Percentiles rank a stretch among this genome's conserved stretches.
Conservation (phyloP, 2,888 invertebrate species). For the Sarcophaga carnaria region DNA sequence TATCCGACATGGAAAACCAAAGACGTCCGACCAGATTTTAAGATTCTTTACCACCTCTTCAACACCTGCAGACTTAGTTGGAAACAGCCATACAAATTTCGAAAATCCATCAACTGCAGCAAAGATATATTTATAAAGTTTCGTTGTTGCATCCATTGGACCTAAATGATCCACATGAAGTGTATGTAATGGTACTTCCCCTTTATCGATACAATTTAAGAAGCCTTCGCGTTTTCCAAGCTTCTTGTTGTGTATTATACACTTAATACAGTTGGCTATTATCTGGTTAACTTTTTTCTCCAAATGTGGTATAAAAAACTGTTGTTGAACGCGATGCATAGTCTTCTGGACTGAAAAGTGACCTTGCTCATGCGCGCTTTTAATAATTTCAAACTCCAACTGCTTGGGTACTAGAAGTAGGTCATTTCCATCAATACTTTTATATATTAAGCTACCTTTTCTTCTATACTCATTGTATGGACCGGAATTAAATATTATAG, state of each 20-base stretch:
- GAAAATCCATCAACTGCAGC: slow-evolving; percentile 17
- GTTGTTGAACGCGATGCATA: slow-evolving; percentile 39
- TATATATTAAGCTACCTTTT: slow-evolving; percentile 52
- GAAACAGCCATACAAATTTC: slow-evolving; percentile 29
- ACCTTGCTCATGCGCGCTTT: slow-evolving; percentile 49
- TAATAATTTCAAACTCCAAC: slow-evolving; percentile 54
- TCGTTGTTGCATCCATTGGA: slow-evolving; percentile 18
- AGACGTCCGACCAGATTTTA: slow-evolving; percentile 19
- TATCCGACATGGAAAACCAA: slow-evolving; percentile 12
- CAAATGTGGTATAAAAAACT: slow-evolving; percentile 58
- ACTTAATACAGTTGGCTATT: background rate
- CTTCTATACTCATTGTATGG: slow-evolving; percentile 55
- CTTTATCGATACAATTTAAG: slow-evolving; percentile 75
- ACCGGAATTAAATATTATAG: slow-evolving; percentile 22
- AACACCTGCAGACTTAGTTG: slow-evolving; percentile 9
- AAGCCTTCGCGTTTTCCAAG: slow-evolving; percentile 76
- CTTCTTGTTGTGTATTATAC: slow-evolving; percentile 53
- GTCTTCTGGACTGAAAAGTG: slow-evolving; percentile 51
- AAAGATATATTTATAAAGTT: slow-evolving; percentile 10
- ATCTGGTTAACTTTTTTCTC: slow-evolving; percentile 35
- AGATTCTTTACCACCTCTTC: slow-evolving; percentile 24
- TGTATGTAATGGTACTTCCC: slow-evolving; percentile 72
- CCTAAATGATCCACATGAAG: slow-evolving; percentile 73
- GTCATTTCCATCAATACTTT: slow-evolving; percentile 39
- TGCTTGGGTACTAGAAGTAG: slow-evolving; percentile 56